phyloP scores from a whole-genome alignment of 2,797 vertebrate genomes.

The Erpetoichthys calabaricus region DNA sequence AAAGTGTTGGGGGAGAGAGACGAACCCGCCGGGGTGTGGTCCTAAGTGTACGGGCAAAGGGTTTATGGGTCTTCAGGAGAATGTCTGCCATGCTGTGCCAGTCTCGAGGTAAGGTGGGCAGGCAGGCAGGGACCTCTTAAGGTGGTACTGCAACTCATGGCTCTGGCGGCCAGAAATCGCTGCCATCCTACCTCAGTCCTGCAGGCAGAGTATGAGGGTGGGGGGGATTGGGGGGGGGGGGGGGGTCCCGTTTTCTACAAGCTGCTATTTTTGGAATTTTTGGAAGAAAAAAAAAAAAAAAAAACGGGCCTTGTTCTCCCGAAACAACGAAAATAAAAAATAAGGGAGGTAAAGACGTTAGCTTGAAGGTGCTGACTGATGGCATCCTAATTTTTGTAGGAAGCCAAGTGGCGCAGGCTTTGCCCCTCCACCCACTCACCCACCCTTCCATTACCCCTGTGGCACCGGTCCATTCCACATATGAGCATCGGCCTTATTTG shows the following conservation, averaged over 20 bases:
- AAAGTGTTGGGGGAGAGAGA: slow-evolving; percentile 16
- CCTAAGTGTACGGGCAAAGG: slow-evolving; percentile 37
- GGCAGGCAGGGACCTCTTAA: background rate
- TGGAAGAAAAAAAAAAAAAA: too few relatives aligned
- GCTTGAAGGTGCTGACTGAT: too few relatives aligned
- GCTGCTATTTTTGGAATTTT: slow-evolving; percentile 37
- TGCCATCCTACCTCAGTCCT: slow-evolving; percentile 11
- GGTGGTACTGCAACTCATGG: background rate
- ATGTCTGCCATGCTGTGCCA: slow-evolving; percentile 9
- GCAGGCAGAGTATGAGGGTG: background rate
- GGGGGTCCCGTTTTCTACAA: slow-evolving; percentile 7
- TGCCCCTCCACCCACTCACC: too few relatives aligned
- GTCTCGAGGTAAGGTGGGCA: background rate
- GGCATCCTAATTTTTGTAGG: too few relatives aligned
- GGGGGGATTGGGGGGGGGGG: too few relatives aligned
- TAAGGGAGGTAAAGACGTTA: too few relatives aligned
- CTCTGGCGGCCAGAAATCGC: background rate
- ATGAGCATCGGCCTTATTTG: too few relatives aligned
- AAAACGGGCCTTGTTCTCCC: too few relatives aligned
- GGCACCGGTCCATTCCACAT: too few relatives aligned
- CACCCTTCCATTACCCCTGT: too few relatives aligned
- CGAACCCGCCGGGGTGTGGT: slow-evolving; percentile 34
- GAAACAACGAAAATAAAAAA: too few relatives aligned
- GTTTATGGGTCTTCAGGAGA: slow-evolving; percentile 17
- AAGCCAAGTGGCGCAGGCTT: too few relatives aligned